Base-by-base conservation (phyloP, 2,797 vertebrate species). In the Iguana delicatissima region DNA sequence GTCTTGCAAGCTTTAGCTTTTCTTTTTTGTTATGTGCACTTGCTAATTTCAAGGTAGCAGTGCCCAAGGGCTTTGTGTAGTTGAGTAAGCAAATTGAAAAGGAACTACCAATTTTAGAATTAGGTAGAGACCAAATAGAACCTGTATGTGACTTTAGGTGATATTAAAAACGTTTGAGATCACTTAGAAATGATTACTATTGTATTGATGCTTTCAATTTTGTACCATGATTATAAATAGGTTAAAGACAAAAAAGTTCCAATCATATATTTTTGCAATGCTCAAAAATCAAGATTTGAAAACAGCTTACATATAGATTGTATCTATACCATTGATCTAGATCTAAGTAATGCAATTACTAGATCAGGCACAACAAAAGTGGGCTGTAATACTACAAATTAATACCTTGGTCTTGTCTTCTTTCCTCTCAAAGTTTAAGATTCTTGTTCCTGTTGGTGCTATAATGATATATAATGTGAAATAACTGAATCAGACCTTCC, bases 131-230 rank as follows among this genome's bases (percentile, higher is more conserved):
- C 1, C 10, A 85, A 38, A 35, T 32, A 9, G 4, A 55, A 64
- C n/a, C 16, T 79, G 2, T 32, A 59, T 74, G 42, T 35, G 69
- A 80, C 85, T 38, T 55, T 26, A 4, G 52, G n/a, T 80, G 59
- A 89, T 9, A 2, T 80, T 90, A 0, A 86, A 29, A 77, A 42
- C 86, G 26, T 85, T 80, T 93, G 64, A 90, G 26, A 52, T 38
- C 16, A 92, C 1, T 0, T 89, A 91, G 76, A 32, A 90, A 42
- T 80, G 87, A 24, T 38, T 72, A 38, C 4, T 91, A 50, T 85
- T 93, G 85, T 91, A 92, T 89, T 82, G 76, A 69, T 91, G n/a
- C 76, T 92, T 94, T 94, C 32, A 87, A 0, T 92, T 93, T 92
- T 91, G 4, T 29, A 42, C 20, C 83, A 4, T 89, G 81, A 88